These are phyloP conservation scores for Drosophila sechellia DNA, from an alignment of 1,140 invertebrate genomes.

Conservation along the genomic window DNA sequence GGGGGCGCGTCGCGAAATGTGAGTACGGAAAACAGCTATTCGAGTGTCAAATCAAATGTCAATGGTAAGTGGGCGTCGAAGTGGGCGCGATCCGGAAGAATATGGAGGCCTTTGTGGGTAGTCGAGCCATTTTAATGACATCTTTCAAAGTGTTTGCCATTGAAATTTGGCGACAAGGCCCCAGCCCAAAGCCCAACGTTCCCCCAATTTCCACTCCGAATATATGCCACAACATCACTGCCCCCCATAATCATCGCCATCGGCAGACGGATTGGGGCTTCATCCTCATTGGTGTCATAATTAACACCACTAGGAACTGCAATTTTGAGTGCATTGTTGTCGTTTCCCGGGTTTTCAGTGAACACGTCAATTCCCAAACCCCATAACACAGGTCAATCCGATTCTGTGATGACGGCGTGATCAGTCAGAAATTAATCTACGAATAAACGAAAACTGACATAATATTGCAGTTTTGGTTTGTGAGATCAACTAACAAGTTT, in stretches of 20 bases:
- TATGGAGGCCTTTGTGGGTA: slow-evolving; percentile 24
- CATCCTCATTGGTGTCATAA: slow-evolving; percentile 21
- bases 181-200: not conserved
- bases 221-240: slow-evolving; percentile 15
- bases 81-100: no score
- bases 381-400: not conserved
- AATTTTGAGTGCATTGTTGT: slow-evolving; percentile 40
- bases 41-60: slow-evolving; percentile 79
- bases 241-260: slow-evolving; percentile 8
- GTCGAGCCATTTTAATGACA: slow-evolving; percentile 65
- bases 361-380: not conserved
- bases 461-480: no score
- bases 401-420: slow-evolving; percentile 15
- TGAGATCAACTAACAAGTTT: no score
- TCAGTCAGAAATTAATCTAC: not conserved
- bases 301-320: slow-evolving; percentile 39
- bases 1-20: slow-evolving; percentile 24
- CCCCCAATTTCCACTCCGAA: not conserved
- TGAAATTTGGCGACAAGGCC: slow-evolving; percentile 23
- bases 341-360: slow-evolving; percentile 1
- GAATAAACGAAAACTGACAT: no score
- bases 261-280: not conserved
- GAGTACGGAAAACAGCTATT: slow-evolving; percentile 68
- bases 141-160: slow-evolving; percentile 60
- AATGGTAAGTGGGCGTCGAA: not conserved